phyloP scores from a whole-genome alignment of 1,140 invertebrate species.

The Physella acuta region DNA sequence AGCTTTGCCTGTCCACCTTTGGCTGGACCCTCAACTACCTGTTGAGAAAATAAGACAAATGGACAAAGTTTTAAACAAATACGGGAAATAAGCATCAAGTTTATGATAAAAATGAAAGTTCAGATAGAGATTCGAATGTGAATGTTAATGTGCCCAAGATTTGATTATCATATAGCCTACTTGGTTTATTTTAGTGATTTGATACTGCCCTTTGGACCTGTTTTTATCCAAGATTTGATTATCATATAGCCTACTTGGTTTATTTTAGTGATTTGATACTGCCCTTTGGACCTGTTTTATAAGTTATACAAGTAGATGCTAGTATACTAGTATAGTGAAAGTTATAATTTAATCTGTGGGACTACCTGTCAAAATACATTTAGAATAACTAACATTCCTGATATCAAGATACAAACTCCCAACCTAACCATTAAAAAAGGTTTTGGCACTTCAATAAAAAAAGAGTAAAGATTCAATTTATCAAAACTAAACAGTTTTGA shows the following conservation, averaged over 20 bases:
- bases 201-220: too few species aligned
- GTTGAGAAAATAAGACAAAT: background rate
- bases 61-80: too few species aligned
- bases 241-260: background rate
- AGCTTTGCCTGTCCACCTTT: slow-evolving; percentile 11
- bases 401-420: background rate
- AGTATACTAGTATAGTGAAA: too few species aligned
- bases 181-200: background rate
- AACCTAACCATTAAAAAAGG: background rate
- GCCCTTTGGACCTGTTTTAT: too few species aligned
- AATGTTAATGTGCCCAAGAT: background rate
- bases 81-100: too few species aligned
- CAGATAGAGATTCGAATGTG: background rate
- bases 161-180: background rate
- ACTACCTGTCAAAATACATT: too few species aligned
- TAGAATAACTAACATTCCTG: background rate
- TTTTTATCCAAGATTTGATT: background rate
- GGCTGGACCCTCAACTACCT: slow-evolving; percentile 9
- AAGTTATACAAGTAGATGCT: too few species aligned
- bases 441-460: background rate
- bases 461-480: background rate
- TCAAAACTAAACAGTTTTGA: background rate
- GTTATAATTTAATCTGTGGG: too few species aligned
- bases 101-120: background rate
- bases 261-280: background rate